Base-by-base conservation (phyloP, 2,888 invertebrate genomes). In the Idaea biselata region DNA sequence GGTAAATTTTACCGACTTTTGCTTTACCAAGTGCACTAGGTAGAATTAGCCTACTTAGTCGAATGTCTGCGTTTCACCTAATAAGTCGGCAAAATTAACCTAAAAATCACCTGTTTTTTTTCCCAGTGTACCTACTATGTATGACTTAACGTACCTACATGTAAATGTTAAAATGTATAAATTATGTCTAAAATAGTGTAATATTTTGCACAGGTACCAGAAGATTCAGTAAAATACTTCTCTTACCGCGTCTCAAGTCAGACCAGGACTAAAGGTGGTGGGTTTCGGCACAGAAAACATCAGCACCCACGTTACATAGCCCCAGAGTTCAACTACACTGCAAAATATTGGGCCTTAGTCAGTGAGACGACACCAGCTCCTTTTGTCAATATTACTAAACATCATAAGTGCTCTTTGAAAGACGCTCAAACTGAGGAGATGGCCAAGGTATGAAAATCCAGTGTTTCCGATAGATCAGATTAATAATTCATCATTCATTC, bases 211-310 rank as follows among this genome's bases (percentile, higher is more conserved):
- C 69, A 92, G 91, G 91, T 91, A 0, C 79, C 85, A 3, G 90
- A 90, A 66, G 90, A 89, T 61, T 84, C 90, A 0, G 83, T 92
- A n/a, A 82, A 81, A 63, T 84, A 87, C 64, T 91, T 88, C 72
- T 90, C 92, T 0, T 91, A 91, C 66, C 88, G 91, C 1, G 93
- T 92, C 11, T 93, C 93, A 11, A 93, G 93, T 65, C 84, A 85
- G 0, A 91, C 91, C 0, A 80, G 91, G 7, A 89, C 87, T 16
- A 91, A 91, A 69, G 91, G 92, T 0, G 91, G 91, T 0, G 89
- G 89, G 0, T 87, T 87, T 69, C 80, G 90, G 1, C 89, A 88
- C 63, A 80, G 89, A 61, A 91, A 91, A 61, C 88, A 91, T 59
- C 91, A 92, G 65, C 91, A 92, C 63, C 44, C 44, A 14, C 83